Conservation (phyloP, 2,888 invertebrate genomes). For the Agonopterix alstromeriana region DNA sequence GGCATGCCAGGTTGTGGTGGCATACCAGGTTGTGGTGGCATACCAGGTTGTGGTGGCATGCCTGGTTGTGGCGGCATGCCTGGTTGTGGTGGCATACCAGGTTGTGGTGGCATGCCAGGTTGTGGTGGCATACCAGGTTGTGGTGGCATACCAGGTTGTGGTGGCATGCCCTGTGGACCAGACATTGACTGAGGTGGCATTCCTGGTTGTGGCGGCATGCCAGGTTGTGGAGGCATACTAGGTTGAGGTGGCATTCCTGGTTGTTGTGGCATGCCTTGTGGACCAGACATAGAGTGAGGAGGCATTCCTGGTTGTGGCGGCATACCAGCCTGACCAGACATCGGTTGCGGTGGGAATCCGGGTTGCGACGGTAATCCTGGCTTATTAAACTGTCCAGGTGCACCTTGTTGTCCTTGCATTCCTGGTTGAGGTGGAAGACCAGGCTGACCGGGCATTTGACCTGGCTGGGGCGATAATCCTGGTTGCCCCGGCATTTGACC, state of each 20-base stretch:
- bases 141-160: constrained; percentile 2
- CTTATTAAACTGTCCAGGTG: constrained; percentile 23
- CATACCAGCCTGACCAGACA: constrained; percentile 14
- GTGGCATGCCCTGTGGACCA: constrained; percentile 14
- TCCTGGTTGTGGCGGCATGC: constrained; percentile 10
- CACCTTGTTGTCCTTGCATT: constrained; percentile 13
- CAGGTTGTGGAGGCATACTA: constrained; percentile 10
- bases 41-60: constrained; percentile 16
- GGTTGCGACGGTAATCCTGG: constrained; percentile 17
- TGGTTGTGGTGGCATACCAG: constrained; percentile 19
- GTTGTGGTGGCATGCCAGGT: constrained; percentile 10
- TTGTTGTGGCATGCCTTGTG: constrained; percentile 22
- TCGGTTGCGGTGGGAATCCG: constrained; percentile 13
- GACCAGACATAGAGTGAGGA: constrained; percentile 18
- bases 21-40: constrained; percentile 28
- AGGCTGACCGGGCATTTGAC: constrained; percentile 25
- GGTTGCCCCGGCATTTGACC: constrained; percentile 23
- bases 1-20: constrained; percentile 20
- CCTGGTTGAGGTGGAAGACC: constrained; percentile 23
- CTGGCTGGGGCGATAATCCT: constrained; percentile 25
- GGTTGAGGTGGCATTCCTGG: constrained; percentile 19
- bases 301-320: constrained; percentile 17
- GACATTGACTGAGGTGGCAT: background rate
- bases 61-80: constrained; percentile 21
- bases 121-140: constrained; percentile 4